phyloP scores from a whole-genome alignment of 2,888 invertebrate genomes.

The Camptogramma bilineatum region DNA sequence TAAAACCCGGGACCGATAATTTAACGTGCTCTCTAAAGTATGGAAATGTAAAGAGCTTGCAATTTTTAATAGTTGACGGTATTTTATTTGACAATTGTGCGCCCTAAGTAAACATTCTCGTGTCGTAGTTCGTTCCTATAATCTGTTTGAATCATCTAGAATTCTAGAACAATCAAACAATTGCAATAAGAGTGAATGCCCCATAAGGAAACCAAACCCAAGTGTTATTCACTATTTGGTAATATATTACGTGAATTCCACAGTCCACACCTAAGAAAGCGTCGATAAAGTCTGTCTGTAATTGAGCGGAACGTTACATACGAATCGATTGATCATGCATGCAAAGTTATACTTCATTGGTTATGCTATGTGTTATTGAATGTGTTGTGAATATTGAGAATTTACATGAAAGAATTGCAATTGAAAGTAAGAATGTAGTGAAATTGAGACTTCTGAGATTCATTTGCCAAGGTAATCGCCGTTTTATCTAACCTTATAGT shows the following conservation, averaged over 20 bases:
- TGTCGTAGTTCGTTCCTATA: too few relatives aligned
- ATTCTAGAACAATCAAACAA: too few relatives aligned
- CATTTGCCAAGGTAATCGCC: not conserved
- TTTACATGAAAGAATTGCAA: slow-evolving; percentile 4
- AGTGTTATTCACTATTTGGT: slow-evolving; percentile 28
- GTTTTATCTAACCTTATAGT: too few relatives aligned
- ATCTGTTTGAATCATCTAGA: too few relatives aligned
- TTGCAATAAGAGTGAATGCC: not conserved
- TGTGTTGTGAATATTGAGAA: slow-evolving; percentile 5
- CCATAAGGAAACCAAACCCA: slow-evolving; percentile 28
- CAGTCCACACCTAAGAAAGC: slow-evolving; percentile 39
- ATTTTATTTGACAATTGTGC: too few relatives aligned
- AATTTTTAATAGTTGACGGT: too few relatives aligned
- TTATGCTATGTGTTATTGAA: slow-evolving; percentile 20
- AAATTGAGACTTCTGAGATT: not conserved
- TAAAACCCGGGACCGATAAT: too few relatives aligned
- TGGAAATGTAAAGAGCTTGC: too few relatives aligned
- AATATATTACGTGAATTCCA: slow-evolving; percentile 36
- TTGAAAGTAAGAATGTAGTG: slow-evolving; percentile 1
- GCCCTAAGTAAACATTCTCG: too few relatives aligned
- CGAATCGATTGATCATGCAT: slow-evolving; percentile 43
- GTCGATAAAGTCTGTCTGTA: slow-evolving; percentile 38
- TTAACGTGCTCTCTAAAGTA: too few relatives aligned
- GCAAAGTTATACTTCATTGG: slow-evolving; percentile 32
- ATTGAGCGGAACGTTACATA: slow-evolving; percentile 40